Conservation (phyloP, 2,888 invertebrate genomes). For the Idaea aversata region DNA sequence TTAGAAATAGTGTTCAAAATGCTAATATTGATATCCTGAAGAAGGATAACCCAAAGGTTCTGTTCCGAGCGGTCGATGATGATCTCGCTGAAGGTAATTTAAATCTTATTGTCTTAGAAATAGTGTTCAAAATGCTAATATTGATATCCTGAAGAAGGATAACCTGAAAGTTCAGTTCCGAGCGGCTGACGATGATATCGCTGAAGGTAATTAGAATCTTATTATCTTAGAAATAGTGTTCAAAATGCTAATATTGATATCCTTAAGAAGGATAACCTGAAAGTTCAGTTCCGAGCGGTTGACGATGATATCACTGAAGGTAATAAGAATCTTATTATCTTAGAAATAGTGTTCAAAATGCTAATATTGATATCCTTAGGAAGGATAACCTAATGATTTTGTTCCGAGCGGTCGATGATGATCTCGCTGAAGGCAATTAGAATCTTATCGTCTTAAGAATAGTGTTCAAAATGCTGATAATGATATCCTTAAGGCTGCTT, state of each 20-base stretch:
- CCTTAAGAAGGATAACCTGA: slow-evolving; percentile 23
- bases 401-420: slow-evolving; percentile 24
- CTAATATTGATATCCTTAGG: slow-evolving; percentile 16
- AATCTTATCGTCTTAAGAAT: background rate
- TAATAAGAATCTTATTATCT: slow-evolving; percentile 20
- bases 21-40: slow-evolving; percentile 15
- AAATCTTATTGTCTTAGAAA: background rate
- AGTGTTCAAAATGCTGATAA: slow-evolving; percentile 7
- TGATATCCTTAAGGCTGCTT: slow-evolving; percentile 7
- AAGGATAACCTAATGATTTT: slow-evolving; percentile 28
- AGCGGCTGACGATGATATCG: slow-evolving; percentile 26
- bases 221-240: background rate
- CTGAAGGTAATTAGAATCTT: slow-evolving; percentile 31
- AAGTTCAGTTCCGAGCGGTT: slow-evolving; percentile 30
- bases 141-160: slow-evolving; percentile 19
- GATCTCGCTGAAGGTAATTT: slow-evolving; percentile 39
- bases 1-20: background rate
- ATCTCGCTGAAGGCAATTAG: slow-evolving; percentile 38
- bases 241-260: slow-evolving; percentile 10
- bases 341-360: background rate
- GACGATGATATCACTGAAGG: slow-evolving; percentile 34
- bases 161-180: slow-evolving; percentile 34
- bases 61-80: slow-evolving; percentile 22
- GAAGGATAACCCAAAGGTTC: slow-evolving; percentile 29
- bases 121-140: background rate